Percentiles rank a stretch among this genome's conserved stretches.
These are phyloP conservation scores for Salpingus planirostris DNA, from an alignment of 2,888 invertebrate genomes.

Conservation along the genomic window DNA sequence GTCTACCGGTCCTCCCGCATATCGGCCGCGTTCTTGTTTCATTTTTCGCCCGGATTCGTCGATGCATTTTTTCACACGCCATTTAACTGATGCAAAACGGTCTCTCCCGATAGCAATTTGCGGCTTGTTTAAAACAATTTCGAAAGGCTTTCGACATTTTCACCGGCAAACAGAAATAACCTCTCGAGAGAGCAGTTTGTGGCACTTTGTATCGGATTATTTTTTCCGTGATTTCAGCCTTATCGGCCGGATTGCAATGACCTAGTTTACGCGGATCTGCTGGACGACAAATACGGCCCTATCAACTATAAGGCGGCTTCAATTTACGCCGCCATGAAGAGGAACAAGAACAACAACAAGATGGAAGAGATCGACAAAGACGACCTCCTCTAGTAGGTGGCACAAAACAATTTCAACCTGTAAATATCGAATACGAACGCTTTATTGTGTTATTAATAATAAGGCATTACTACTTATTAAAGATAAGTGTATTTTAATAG, in stretches of 20 bases:
- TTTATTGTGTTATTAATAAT: too few species aligned
- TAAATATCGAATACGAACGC: too few species aligned
- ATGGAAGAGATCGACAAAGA: slow-evolving; percentile 32
- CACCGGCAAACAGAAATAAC: slow-evolving; percentile 1
- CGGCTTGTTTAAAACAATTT: slow-evolving; percentile 1
- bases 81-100: slow-evolving; percentile 22
- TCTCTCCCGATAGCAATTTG: slow-evolving; percentile 8
- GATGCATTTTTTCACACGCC: slow-evolving; percentile 25
- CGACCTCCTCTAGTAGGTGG: slow-evolving; percentile 32
- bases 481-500: too few species aligned
- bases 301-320: slow-evolving; percentile 88
- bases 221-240: slow-evolving; percentile 50
- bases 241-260: slow-evolving; percentile 69
- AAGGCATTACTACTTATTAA: too few species aligned
- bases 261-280: slow-evolving; percentile 85
- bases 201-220: not conserved
- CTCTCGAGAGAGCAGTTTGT: too few species aligned
- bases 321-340: slow-evolving; percentile 67
- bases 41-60: slow-evolving; percentile 15
- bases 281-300: slow-evolving; percentile 82
- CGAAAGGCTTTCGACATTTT: not conserved
- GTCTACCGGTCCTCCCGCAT: too few species aligned
- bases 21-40: too few species aligned
- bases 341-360: slow-evolving; percentile 44
- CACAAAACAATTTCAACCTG: too few species aligned